phyloP scores from a whole-genome alignment of 2,797 vertebrate genomes.

The Squalus acanthias region DNA sequence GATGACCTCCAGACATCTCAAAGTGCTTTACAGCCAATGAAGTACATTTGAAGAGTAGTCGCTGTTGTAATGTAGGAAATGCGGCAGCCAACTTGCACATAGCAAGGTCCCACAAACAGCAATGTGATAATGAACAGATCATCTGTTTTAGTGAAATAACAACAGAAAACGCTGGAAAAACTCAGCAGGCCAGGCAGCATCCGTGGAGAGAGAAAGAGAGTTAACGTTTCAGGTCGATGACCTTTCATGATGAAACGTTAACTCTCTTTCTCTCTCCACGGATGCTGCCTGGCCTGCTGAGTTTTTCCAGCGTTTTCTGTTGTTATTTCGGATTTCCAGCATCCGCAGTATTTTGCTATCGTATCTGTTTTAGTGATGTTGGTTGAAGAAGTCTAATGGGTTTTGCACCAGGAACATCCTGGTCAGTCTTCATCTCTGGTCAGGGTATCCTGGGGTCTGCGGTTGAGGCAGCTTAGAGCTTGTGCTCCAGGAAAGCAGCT shows the following conservation, averaged over 20 bases:
- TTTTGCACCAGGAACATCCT: not conserved
- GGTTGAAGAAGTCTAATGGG: not conserved
- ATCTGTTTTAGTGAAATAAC: not conserved
- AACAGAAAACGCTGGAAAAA: no score
- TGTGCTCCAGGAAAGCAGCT: not conserved
- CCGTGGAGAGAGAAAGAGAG: no score
- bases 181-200: no score
- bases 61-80: not conserved
- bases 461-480: not conserved
- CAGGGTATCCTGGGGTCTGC: not conserved
- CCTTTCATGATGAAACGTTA: no score
- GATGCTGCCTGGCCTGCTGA: no score
- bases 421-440: not conserved
- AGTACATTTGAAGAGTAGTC: not conserved
- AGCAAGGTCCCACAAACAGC: not conserved
- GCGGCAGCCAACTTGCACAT: not conserved
- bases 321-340: no score
- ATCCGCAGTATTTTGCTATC: no score
- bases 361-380: not conserved
- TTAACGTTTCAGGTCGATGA: no score
- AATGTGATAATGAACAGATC: not conserved
- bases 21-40: not conserved
- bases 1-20: not conserved
- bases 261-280: no score
- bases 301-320: no score